Base-by-base conservation (phyloP, 2,797 vertebrate genomes). In the Sparus aurata region DNA sequence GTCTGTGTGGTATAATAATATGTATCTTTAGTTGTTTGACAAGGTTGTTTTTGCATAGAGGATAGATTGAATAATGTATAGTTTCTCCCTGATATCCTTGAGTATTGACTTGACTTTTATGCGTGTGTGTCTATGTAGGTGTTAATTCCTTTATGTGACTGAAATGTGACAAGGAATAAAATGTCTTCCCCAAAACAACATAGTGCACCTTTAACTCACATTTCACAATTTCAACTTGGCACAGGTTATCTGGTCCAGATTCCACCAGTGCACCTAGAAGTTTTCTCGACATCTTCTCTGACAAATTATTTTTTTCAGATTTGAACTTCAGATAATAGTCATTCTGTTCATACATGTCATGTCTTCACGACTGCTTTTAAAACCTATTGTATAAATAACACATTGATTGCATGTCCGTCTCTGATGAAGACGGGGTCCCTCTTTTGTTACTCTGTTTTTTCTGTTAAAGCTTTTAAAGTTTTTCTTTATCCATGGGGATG, bases 201-300 rank as follows among this genome's bases (percentile, higher is more conserved):
- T 9, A 38, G 8, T 38, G 34, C 7, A 38, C 8, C 34, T 9
- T 9, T 38, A 38, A 38, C 8, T 38, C 9, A 10, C 34, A 38
- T 38, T 38, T 9, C 34, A 38, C 34, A 38, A 38, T 38, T 9
- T 38, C 34, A 38, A 38, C 34, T 38, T 38, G 5, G 15, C 43
- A 27, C 3, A 61, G 15, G 7, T 23, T 69, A 30, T 5, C 34
- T 20, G 8, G 5, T 68, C 12, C 18, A 15, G n/a, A 22, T 43
- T 10, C 9, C 25, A 9, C 27, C 43, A 17, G 16, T 66, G 43
- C 25, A 61, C 41, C 69, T 41, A 13, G 12, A 70, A 46, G 30
- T 65, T 69, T 38, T 34, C 34, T 34, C 13, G 4, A 47, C 11
- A 30, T 77, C 47, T 38, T 68, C 12, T 64, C 27, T 43, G 60